Base-by-base conservation (phyloP, 2,888 invertebrate genomes). In the Coleophora deauratella region DNA sequence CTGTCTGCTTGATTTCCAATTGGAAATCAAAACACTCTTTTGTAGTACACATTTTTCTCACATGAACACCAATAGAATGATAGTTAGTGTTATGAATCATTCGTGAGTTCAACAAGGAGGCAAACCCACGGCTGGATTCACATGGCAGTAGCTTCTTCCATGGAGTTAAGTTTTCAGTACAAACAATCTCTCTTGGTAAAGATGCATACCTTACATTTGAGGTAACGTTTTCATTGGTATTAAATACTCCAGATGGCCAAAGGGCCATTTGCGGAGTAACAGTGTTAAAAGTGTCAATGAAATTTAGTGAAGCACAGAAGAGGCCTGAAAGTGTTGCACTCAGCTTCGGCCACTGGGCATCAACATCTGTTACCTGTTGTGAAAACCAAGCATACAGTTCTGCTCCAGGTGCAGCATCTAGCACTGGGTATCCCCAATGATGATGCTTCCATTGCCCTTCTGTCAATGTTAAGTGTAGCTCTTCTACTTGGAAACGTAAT, bases 61-160 rank as follows among this genome's bases (percentile, higher is more conserved):
- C 89, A 79, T 96, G 93, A 33, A 98, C 86, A 15, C 93, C 93
- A 43, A 98, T 80, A 0, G 98, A 97, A 79, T 98, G 96, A 66
- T 96, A 98, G 62, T 94, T 93, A 2, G 97, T 94, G 64, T 96
- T 96, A 69, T 97, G 96, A 42, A 98, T 92, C 68, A 93, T 91
- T 40, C 94, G 93, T 0, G 98, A 95, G 72, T 97, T 97, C 3
- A 99, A 87, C 38, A 99, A 77, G 0, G 94, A 91, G 11, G 95
- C 92, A 54, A 99, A 87, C 2, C 99, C 99, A 61, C 90, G 89
- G 70, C 89, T 92, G n/a, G 93, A 92, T 72, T 94, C 94, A 79
- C 99, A 99, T 0, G 99, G 99, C 35, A 99, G 75, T 3, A 99
- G 82, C 70, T 99, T 99, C 63, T 97, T 97, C 94, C 98, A 99